Base-by-base conservation (phyloP, 2,113 vertebrate species). In the Clinocottus analis region DNA sequence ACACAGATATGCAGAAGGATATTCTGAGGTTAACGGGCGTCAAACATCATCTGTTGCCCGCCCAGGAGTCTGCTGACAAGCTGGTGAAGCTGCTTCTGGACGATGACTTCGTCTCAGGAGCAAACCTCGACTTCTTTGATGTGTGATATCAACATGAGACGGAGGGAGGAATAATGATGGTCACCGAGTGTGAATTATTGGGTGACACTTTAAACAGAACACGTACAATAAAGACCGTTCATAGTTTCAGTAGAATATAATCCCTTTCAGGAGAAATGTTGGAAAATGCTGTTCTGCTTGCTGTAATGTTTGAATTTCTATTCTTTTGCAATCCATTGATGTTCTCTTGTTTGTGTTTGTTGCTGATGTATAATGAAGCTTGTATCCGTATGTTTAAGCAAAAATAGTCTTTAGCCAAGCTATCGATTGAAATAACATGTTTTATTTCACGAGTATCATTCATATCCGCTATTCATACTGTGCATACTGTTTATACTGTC, bases 1-100 rank as follows among this genome's bases (percentile, higher is more conserved):
- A 89, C 49, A 87, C 85, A 58, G 76, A 87, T 1, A 83, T 89
- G 82, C 87, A 85, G 74, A 14, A 62, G 59, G 43, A 81, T 1
- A 83, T 87, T 62, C 56, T 1, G 25, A 85, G 56, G n/a, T 17
- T 64, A 14, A 85, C 82, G 8, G 82, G 82, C 1, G 1, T 67
- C 69, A 16, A 19, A 25, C 0, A 61, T 63, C 5, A 61, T 41
- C 53, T 83, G 8, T 2, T 81, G 3, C 77, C 70, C 3, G 87
- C 82, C 29, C 53, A 70, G 19, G 68, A 78, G 41, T 70, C 85
- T 53, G 85, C 62, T 29, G 72, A 58, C 47, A 87, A 87, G 76
- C 67, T 84, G 29, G 21, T 85, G 62, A 71, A 70, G 27, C 39
- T 87, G 49, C 66, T 89, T 70, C 74, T 87, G 25, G 59, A 82